Evolutionary conservation across 1,140 invertebrate genomes (phyloP), one percentile per base, ranked within the genome.

Genomic region (Druon quercuslanigerum): DNA sequence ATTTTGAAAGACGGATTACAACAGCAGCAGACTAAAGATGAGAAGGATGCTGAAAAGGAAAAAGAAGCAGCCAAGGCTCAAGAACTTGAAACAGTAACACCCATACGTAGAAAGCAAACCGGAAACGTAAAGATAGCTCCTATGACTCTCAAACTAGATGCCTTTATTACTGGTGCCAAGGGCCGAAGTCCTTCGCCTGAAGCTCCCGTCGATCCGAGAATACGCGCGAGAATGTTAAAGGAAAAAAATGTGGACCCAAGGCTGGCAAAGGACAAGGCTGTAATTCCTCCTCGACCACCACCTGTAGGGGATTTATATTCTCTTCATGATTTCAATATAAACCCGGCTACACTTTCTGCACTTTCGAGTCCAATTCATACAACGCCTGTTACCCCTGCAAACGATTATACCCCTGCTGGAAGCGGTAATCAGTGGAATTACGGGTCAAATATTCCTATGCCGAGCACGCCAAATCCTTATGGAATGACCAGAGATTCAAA

Each of bases 1-100:
- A 66, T 66, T 66, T 4, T 66, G 11, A 66, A 66, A 66, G 60
- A 66, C 12, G 60, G 60, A 46, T 16, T 19, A 20, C 66, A 8
- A 14, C 74, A 11, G 17, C 57, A 13, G 52, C 52, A 16, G 20
- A 14, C n/a, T 16, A 46, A n/a, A 8, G 9, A 56, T 17, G 79
- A 80, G 13, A 79, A 76, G 14, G 75, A 79, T 57, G 8, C 50
- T 25, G 70, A 75, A 50, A 72, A 46, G 50, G 60, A 66, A 16
- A 60, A 60, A 25, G 57, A 60, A 40, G 9, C 14, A 25, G 17
- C 57, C 3, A 60, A 60, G n/a, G 40, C 5, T 25, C 60, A n/a
- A 54, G 52, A 54, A 54, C 52, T n/a, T 16, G 60, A 66, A 66
- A 14, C 60, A 33, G 60, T 66, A 40, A 66, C 60, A 16, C 60